phyloP scores from a whole-genome alignment of 2,113 vertebrate genomes.

The Cervus canadensis region DNA sequence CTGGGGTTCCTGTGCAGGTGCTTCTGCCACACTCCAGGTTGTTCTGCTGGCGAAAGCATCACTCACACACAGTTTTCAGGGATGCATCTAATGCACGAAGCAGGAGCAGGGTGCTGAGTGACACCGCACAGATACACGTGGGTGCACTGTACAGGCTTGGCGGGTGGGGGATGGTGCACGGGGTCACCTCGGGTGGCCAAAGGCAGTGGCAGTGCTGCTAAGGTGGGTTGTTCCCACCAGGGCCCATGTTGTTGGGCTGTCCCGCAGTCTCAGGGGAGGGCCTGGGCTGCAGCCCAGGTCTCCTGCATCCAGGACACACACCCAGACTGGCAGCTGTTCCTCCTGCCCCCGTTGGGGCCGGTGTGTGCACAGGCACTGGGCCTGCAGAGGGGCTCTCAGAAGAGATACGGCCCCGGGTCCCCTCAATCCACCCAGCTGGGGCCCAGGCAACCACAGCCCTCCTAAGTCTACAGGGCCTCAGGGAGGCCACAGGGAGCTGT shows the following conservation, averaged over 20 bases:
- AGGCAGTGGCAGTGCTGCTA: conserved; percentile 60
- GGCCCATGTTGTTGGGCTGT: background rate
- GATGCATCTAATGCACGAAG: background rate
- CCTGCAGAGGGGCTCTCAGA: background rate
- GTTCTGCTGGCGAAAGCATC: background rate
- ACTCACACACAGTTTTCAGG: background rate
- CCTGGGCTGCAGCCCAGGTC: background rate
- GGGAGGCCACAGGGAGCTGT: background rate
- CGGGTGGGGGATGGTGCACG: accelerated
- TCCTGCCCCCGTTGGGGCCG: background rate
- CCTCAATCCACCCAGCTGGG: background rate
- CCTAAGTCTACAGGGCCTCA: background rate
- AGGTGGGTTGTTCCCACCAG: background rate
- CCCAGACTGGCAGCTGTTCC: background rate
- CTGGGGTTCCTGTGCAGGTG: background rate
- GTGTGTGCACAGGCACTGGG: too few species aligned
- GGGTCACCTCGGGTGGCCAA: conserved; percentile 1
- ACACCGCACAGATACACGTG: background rate
- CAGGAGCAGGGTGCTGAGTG: background rate
- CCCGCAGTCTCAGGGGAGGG: background rate
- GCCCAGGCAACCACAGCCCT: background rate
- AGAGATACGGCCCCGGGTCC: background rate
- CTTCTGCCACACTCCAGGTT: background rate
- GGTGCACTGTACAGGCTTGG: background rate
- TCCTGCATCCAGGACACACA: background rate